Base-by-base conservation (phyloP, 1,140 invertebrate species). In the Physella acuta region DNA sequence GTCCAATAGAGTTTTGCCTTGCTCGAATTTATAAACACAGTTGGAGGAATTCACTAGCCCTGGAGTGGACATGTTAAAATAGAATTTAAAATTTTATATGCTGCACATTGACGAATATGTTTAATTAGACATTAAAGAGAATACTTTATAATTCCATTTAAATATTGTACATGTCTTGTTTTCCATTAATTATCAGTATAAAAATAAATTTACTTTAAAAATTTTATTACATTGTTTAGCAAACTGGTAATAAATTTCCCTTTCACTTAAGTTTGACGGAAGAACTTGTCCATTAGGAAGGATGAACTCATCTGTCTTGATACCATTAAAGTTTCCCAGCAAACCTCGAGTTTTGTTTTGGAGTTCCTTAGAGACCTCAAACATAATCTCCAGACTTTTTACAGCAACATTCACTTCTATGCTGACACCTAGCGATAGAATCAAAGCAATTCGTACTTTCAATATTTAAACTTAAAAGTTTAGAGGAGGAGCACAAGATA, bases 301-400 rank as follows among this genome's bases (percentile, higher is more conserved):
- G 24, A 36, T 56, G 53, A 76, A 75, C 51, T 79, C 78, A 70
- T 79, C 72, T 16, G 33, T 67, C 26, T 55, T 61, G 37, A 72
- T 39, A 3, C 66, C 71, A 72, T 79, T 71, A 55, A 73, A 73
- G 49, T 74, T 75, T 20, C 78, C 78, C 8, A 79, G 55, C 16
- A 79, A 39, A 14, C 78, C 78, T 34, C 34, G 17, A 28, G 73
- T 75, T 36, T 71, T 70, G 16, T 63, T 61, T 56, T 56, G 49
- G 63, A 68, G 77, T 44, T 28, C 51, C 11, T 62, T 51, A n/a
- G 68, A 49, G 16, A 75, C 58, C 3, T 49, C 34, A 14, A 71
- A 28, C 39, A 28, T 56, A 49, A 77, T 34, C 1, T 63, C 59
- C 0, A 77, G 60, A 53, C 71, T 66, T 49, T 73, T 70, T 2